Evolutionary conservation across 2,113 vertebrate species (phyloP), one percentile per base, ranked within the genome.

Genomic region (Rhodinocichla rosea): DNA sequence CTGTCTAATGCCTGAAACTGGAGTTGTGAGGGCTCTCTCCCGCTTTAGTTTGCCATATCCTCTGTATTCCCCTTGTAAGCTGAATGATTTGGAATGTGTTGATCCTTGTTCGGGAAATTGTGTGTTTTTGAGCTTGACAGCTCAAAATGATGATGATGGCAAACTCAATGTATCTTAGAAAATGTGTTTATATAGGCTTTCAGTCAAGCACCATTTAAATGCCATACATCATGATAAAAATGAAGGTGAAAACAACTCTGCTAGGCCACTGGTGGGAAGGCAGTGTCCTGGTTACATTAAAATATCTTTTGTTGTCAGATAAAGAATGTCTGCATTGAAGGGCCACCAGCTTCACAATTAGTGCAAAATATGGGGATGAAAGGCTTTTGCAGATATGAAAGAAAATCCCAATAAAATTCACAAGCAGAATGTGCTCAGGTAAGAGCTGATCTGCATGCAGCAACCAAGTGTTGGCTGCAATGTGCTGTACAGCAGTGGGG

Each of bases 181-280:
- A 90, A 65, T 7, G 5, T 53, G 88, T 80, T 92, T 92, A 77
- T 65, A 77, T 42, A 93, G 88, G 85, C 53, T 88, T 74, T 91
- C 82, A 70, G 71, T 88, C 94, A 88, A 80, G 71, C 85, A 65
- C 40, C 65, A 65, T 39, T 94, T 95, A 95, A 94, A 94, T 18
- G 15, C 33, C 40, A 50, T 85, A 68, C 2, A 57, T 91, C 85
- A 85, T 28, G 67, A 80, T 90, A 90, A 95, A 90, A 90, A 73
- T 17, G 63, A 71, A 76, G 74, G 88, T 37, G 28, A 88, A 92
- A 77, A 26, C 42, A 83, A 32, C 47, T 94, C 67, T 73, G 59
- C 63, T 53, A 82, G 45, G 78, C 45, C 63, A 49, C 56, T 83
- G 45, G 8, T 60, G 33, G 49, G 32, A 80, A 85, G 45, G 55